phyloP scores from a whole-genome alignment of 2,888 invertebrate genomes.

The Campoplex capitator region DNA sequence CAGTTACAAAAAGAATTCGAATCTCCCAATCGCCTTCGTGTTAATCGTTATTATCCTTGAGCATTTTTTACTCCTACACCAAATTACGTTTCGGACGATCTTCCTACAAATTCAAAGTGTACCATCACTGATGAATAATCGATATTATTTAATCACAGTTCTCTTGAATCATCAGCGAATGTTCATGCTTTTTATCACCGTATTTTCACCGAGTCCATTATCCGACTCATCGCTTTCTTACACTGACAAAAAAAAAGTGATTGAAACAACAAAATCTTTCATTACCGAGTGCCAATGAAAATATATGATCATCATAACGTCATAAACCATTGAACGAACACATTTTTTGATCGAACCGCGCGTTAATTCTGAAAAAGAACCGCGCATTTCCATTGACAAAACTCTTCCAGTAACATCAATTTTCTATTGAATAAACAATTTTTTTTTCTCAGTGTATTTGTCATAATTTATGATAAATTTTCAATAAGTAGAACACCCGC shows the following conservation, averaged over 20 bases:
- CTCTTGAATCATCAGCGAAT: neutral
- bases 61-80: neutral
- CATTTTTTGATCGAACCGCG: no score
- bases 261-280: no score
- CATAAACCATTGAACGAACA: no score
- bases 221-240: neutral
- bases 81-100: neutral
- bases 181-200: neutral
- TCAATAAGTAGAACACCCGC: neutral
- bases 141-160: neutral
- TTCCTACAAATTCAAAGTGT: neutral
- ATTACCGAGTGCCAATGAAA: no score
- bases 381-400: no score
- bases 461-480: neutral
- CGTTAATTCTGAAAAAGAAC: no score
- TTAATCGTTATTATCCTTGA: neutral
- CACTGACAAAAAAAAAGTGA: no score
- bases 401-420: no score
- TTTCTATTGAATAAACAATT: no score
- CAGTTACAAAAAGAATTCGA: neutral
- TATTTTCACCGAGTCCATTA: neutral
- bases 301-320: no score
- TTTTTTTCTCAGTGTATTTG: no score
- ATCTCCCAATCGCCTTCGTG: neutral
- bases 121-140: neutral